Conservation (phyloP, 1,140 invertebrate genomes). For the Brachionus rotundiformis region DNA sequence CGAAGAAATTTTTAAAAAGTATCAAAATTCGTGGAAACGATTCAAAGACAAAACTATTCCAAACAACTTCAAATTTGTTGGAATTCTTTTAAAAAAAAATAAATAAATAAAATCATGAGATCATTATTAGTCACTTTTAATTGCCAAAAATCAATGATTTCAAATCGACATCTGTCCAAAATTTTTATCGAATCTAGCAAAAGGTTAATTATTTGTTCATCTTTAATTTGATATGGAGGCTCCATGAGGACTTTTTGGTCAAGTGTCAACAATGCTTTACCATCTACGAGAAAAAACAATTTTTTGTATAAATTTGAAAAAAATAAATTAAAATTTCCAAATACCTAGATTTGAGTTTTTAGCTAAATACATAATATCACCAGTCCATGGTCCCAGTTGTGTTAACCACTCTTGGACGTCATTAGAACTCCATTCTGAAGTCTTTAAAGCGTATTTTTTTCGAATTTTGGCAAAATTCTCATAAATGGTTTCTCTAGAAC, state of each 20-base stretch:
- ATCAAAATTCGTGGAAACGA: neutral
- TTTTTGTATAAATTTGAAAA: too few species aligned
- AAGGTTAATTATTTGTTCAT: neutral
- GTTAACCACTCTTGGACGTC: constrained; percentile 30
- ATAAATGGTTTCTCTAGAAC: neutral
- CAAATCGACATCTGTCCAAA: neutral
- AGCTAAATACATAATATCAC: neutral
- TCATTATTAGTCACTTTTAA: neutral
- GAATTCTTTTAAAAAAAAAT: neutral
- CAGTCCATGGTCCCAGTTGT: constrained; percentile 43
- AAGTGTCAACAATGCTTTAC: neutral
- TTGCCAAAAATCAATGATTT: constrained; percentile 20
- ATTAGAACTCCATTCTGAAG: neutral
- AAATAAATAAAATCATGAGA: neutral
- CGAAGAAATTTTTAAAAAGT: neutral
- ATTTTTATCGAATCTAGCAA: constrained; percentile 41
- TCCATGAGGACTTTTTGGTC: neutral
- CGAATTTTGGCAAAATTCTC: neutral
- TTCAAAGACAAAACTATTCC: constrained; percentile 1
- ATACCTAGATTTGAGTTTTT: constrained; percentile 2
- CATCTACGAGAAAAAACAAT: neutral
- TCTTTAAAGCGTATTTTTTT: neutral
- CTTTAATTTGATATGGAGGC: neutral
- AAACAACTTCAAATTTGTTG: neutral
- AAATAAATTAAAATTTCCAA: neutral